Evolutionary conservation across 1,140 invertebrate species (phyloP), one percentile per base, ranked within the genome.

Genomic region (Orius insidiosus): DNA sequence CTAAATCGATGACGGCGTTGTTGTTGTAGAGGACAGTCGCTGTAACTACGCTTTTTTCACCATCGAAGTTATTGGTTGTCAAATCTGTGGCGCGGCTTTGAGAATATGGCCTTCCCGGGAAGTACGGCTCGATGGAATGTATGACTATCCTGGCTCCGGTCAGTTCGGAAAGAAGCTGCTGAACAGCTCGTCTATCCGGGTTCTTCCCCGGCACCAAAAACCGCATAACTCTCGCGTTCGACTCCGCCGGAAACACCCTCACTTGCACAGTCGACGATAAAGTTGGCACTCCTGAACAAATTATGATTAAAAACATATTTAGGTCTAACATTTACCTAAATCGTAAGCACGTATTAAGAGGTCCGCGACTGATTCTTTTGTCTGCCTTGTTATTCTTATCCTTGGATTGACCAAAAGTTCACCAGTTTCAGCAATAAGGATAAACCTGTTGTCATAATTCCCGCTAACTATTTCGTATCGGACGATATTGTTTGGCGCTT

Each of bases 401-500:
- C 42, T 18, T 46, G 47, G 31, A 35, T 42, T 47, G 13, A 60
- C 51, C 9, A 51, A 51, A n/a, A 60, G 51, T 43, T 60, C 55
- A 3, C 59, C 58, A 49, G 79, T 81, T 34, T 74, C 67, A 57
- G 77, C 73, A 59, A 88, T 72, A 32, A 95, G 68, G 16, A 68
- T 59, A 63, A 89, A 90, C 59, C 81, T 80, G 52, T 81, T 78
- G 48, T 77, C 77, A 56, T 74, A 77, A 60, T 85, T 85, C 10
- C 80, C 80, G 47, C 77, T 72, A 52, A 85, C 71, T 34, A 90
- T 69, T 67, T 87, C 83, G 61, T 89, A 90, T 55, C 76, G 72
- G 9, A 92, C 72, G 56, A 78, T 68, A 61, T 87, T 89, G 62
- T 92, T 92, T 3, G 85, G 83, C n/a, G 77, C 63, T 41, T 81